phyloP scores from a whole-genome alignment of 2,888 invertebrate species.

The Apodemia hepburni region DNA sequence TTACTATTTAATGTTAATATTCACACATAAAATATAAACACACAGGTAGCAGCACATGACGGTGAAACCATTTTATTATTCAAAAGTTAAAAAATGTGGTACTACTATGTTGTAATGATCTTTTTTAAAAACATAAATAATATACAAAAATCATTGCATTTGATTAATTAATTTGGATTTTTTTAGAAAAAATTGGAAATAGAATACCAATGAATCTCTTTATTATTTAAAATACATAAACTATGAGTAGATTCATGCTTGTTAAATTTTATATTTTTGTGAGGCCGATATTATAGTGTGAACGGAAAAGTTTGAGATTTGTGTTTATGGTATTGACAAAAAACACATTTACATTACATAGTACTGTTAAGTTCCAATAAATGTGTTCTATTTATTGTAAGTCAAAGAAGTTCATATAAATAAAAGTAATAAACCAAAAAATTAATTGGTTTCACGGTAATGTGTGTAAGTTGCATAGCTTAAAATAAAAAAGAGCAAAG shows the following conservation, averaged over 20 bases:
- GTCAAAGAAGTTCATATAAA: background rate
- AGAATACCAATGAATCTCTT: too few relatives aligned
- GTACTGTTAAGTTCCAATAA: background rate
- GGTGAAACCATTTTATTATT: background rate
- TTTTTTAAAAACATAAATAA: too few relatives aligned
- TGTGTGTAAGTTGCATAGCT: slow-evolving; percentile 1
- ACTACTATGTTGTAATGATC: background rate
- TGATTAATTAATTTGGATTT: too few relatives aligned
- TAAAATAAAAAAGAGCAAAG: background rate
- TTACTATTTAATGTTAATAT: slow-evolving; percentile 19
- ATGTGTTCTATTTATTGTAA: background rate
- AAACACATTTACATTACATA: background rate
- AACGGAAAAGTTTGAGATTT: background rate
- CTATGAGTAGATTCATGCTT: too few relatives aligned
- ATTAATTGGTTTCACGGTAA: background rate
- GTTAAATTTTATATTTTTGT: too few relatives aligned
- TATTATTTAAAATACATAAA: too few relatives aligned
- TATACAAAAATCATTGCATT: too few relatives aligned
- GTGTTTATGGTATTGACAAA: background rate
- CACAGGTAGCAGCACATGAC: slow-evolving; percentile 3
- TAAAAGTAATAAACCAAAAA: background rate
- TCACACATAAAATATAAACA: slow-evolving; percentile 7
- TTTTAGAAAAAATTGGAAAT: too few relatives aligned
- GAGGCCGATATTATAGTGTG: too few relatives aligned
- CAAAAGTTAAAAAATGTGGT: too few relatives aligned